phyloP scores from a whole-genome alignment of 2,888 invertebrate species.

The Coecobrya sp. region DNA sequence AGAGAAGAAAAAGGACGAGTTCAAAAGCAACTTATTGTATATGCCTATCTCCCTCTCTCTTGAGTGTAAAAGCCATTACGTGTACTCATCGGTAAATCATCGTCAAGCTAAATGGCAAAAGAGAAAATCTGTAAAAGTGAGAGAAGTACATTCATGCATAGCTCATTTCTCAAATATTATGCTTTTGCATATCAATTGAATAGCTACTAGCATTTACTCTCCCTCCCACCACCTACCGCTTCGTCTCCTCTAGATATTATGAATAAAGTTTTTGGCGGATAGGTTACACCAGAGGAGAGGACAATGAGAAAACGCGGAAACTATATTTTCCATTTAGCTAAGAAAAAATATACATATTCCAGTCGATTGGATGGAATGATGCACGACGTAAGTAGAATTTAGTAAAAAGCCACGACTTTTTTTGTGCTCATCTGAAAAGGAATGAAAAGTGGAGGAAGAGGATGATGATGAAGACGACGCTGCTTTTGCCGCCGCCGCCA shows the following conservation, averaged over 20 bases:
- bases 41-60: slow-evolving; percentile 25
- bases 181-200: slow-evolving; percentile 63
- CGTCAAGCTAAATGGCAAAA: slow-evolving; percentile 75
- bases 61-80: slow-evolving; percentile 75
- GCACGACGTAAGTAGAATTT: slow-evolving; percentile 14
- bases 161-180: slow-evolving; percentile 60
- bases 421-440: slow-evolving; percentile 28
- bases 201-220: not conserved
- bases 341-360: slow-evolving; percentile 27
- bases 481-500: slow-evolving; percentile 2
- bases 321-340: slow-evolving; percentile 21
- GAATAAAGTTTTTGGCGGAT: slow-evolving; percentile 5
- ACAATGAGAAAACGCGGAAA: not conserved
- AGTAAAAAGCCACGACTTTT: slow-evolving; percentile 16
- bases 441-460: not conserved
- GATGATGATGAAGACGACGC: not conserved
- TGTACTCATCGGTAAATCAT: slow-evolving; percentile 79
- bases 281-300: not conserved
- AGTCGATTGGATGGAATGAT: slow-evolving; percentile 44
- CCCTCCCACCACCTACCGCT: not conserved
- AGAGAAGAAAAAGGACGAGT: slow-evolving; percentile 42
- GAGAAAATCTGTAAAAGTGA: slow-evolving; percentile 59
- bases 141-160: slow-evolving; percentile 43
- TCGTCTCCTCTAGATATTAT: not conserved
- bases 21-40: slow-evolving; percentile 52